Conservation (phyloP, 2,888 invertebrate genomes). For the Sympetrum striolatum region DNA sequence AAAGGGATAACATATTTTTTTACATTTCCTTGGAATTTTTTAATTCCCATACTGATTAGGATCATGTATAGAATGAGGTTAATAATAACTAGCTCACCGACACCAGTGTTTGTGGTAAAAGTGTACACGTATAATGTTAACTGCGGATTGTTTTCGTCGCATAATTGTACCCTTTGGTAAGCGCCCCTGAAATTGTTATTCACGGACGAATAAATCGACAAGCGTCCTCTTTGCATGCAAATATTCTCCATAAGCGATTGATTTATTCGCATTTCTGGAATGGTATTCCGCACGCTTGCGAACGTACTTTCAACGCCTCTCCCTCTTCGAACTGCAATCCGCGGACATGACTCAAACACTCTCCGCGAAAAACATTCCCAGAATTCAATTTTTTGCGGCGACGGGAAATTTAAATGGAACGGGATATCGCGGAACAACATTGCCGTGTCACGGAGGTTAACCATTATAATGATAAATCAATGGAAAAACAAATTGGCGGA, state of each 20-base stretch:
- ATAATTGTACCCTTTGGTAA: no score
- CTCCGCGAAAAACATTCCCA: not conserved
- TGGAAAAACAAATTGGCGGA: not conserved
- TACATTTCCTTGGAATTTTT: no score
- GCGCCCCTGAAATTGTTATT: not conserved
- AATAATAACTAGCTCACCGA: no score
- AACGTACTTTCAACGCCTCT: not conserved
- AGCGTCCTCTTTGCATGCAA: conserved; percentile 14
- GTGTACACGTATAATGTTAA: no score
- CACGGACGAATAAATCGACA: not conserved
- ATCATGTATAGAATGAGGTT: no score
- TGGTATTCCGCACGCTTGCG: not conserved
- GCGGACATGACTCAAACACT: not conserved
- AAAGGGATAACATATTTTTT: no score
- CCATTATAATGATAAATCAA: not conserved
- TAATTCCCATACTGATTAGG: no score
- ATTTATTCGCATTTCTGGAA: conserved; percentile 4
- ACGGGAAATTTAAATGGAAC: not conserved
- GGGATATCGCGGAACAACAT: not conserved
- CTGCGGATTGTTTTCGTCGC: no score
- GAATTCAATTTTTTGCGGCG: not conserved
- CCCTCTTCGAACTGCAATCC: not conserved
- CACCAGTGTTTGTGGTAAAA: no score
- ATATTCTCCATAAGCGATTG: conserved; percentile 3
- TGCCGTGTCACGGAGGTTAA: not conserved